These are phyloP conservation scores for Regulus satrapa DNA, from an alignment of 2,113 vertebrate species.

Conservation along the genomic window DNA sequence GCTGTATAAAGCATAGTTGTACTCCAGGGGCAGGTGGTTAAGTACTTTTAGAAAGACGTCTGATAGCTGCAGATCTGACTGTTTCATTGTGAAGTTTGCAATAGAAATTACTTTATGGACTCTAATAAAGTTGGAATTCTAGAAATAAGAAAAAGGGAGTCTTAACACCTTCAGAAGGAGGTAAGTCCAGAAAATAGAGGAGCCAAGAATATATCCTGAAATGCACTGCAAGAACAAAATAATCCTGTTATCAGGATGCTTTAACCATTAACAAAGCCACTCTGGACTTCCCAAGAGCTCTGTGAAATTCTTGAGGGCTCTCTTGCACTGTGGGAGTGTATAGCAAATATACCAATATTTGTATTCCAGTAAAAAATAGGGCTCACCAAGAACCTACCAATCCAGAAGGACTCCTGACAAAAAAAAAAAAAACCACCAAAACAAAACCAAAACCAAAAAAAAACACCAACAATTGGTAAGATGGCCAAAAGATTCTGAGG, in stretches of 20 bases:
- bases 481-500: neutral
- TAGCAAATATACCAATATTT: neutral
- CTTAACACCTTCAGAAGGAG: neutral
- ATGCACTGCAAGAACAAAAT: neutral
- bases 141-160: neutral
- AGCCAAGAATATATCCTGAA: neutral
- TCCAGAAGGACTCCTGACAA: neutral
- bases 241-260: neutral
- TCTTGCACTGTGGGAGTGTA: neutral
- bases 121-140: conserved; percentile 88
- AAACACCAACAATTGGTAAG: neutral
- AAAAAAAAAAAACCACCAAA: neutral
- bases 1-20: conserved; percentile 89
- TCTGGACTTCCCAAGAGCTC: neutral
- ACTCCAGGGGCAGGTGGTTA: conserved; percentile 85
- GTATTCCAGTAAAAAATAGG: neutral
- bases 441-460: neutral
- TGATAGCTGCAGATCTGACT: conserved; percentile 80
- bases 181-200: neutral
- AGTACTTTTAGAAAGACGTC: conserved; percentile 83
- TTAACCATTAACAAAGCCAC: neutral
- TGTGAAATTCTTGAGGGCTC: neutral
- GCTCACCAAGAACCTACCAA: neutral
- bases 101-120: conserved; percentile 85
- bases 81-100: conserved; percentile 82